A percentile compares a stretch with the other conserved stretches of the same genome.
phyloP scores from a whole-genome alignment of 2,797 vertebrate genomes.

The Etheostoma perlongum region DNA sequence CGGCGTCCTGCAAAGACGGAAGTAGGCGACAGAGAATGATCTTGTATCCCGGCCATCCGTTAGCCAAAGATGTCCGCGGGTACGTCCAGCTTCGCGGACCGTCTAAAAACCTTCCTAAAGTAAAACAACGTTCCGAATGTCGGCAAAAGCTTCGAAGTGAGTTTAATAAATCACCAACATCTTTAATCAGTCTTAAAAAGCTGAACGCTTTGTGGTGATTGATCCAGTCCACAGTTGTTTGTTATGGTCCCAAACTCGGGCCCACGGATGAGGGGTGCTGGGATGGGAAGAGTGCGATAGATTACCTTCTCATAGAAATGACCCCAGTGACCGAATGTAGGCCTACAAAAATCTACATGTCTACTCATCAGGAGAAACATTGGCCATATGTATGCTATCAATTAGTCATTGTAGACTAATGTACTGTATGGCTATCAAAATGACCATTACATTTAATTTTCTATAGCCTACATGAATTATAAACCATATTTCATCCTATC shows the following conservation, averaged over 20 bases:
- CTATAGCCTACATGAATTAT: not conserved
- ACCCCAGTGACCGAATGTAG: not conserved
- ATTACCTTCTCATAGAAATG: not conserved
- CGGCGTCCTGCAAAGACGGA: not conserved
- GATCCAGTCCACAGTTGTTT: not conserved
- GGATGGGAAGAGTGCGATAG: not conserved
- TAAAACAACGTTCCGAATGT: constrained; percentile 31
- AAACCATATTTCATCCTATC: not conserved
- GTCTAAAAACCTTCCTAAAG: not conserved
- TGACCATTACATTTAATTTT: not conserved
- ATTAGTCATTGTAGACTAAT: not conserved
- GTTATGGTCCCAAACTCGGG: not conserved
- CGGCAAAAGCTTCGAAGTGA: not conserved
- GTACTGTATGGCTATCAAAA: not conserved
- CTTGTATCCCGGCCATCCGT: constrained; percentile 7
- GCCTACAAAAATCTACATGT: not conserved
- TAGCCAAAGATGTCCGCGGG: constrained; percentile 23
- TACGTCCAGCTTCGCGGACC: constrained; percentile 30
- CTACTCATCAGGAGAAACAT: not conserved
- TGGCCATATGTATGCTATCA: not conserved
- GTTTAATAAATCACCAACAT: not conserved
- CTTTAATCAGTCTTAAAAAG: not conserved
- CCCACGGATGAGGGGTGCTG: not conserved
- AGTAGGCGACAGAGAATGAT: accelerated
- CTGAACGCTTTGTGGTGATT: too few relatives aligned